Conservation (phyloP, 1,140 invertebrate genomes). For the Halictus rubicundus region DNA sequence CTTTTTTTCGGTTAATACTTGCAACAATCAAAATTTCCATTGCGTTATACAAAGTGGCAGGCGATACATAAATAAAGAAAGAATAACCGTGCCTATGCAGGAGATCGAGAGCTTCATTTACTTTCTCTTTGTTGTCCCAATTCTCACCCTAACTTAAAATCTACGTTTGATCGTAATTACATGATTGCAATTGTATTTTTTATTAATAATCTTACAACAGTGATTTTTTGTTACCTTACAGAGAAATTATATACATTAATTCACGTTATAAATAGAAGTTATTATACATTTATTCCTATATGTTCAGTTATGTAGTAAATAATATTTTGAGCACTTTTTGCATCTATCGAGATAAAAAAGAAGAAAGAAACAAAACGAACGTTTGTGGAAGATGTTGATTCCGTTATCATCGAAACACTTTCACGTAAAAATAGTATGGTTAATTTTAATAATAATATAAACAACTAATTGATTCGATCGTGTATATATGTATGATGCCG, state of each 20-base stretch:
- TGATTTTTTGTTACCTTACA: constrained; percentile 49
- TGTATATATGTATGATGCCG: constrained; percentile 11
- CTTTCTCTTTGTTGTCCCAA: not conserved
- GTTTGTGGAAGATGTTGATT: constrained; percentile 28
- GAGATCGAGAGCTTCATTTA: constrained; percentile 37
- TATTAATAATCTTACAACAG: constrained; percentile 46
- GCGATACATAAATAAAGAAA: constrained; percentile 18
- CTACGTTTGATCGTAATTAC: constrained; percentile 59
- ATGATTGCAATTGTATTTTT: constrained; percentile 35
- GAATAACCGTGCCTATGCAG: not conserved
- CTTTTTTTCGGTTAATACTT: not conserved
- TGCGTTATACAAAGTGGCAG: not conserved
- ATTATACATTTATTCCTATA: constrained; percentile 68
- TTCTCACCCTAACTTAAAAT: constrained; percentile 36
- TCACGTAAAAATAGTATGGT: constrained; percentile 27
- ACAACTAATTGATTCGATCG: not conserved
- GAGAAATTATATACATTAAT: constrained; percentile 72
- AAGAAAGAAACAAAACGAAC: no score
- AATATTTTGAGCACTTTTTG: constrained; percentile 70
- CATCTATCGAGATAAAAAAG: constrained; percentile 46
- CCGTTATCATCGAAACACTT: constrained; percentile 11
- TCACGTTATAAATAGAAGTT: constrained; percentile 76
- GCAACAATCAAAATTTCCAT: not conserved
- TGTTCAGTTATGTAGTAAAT: constrained; percentile 55
- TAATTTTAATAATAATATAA: constrained; percentile 13